These are phyloP conservation scores for Poicephalus meyeri DNA, from an alignment of 2,113 vertebrate species.

Conservation along the genomic window DNA sequence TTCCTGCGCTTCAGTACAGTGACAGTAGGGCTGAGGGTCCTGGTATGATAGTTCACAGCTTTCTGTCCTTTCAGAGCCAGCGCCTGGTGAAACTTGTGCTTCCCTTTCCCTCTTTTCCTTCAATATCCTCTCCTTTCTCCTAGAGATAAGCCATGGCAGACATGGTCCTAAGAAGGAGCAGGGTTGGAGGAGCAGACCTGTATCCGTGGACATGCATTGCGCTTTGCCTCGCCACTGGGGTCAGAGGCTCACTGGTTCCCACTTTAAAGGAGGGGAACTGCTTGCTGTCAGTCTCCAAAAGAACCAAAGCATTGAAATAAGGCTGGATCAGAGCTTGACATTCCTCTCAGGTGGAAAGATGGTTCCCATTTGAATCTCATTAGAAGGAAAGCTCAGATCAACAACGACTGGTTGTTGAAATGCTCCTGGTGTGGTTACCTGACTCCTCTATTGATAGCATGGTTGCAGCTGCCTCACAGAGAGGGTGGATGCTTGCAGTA, in stretches of 20 bases:
- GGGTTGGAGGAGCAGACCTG: background rate
- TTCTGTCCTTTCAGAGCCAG: background rate
- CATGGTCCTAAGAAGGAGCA: background rate
- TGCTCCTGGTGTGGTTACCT: background rate
- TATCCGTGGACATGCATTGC: background rate
- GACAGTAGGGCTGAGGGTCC: accelerated
- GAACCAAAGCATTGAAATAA: background rate
- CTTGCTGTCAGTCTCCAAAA: background rate
- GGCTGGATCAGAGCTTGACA: background rate
- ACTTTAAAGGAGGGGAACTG: background rate
- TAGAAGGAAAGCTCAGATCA: background rate
- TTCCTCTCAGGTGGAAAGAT: background rate
- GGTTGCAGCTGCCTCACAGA: background rate
- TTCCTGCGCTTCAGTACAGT: background rate
- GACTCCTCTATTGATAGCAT: accelerated
- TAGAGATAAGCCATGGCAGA: background rate
- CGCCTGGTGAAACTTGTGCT: background rate
- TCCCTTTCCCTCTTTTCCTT: background rate
- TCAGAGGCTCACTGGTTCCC: background rate
- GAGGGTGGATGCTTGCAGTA: background rate
- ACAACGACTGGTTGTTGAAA: background rate
- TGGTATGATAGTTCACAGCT: background rate
- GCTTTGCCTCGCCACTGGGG: background rate
- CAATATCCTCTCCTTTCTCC: background rate
- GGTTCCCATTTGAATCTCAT: background rate